phyloP scores from a whole-genome alignment of 1,140 invertebrate genomes.

The Chionoecetes opilio region DNA sequence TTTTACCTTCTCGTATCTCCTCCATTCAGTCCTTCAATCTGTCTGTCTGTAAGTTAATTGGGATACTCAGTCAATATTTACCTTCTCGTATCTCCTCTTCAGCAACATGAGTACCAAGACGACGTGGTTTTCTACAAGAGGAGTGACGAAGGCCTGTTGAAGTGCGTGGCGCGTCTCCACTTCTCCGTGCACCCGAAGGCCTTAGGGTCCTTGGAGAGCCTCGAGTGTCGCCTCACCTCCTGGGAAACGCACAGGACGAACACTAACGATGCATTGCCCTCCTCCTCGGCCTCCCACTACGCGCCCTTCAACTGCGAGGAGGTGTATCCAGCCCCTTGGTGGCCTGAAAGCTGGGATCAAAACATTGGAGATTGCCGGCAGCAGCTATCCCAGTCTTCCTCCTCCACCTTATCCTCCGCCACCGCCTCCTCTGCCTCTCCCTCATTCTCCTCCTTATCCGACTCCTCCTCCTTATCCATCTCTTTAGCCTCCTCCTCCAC shows the following conservation, averaged over 20 bases:
- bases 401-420: constrained; percentile 36
- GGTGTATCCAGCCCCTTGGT: constrained; percentile 66
- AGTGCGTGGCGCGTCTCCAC: constrained; percentile 65
- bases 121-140: constrained; percentile 67
- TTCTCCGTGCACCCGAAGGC: constrained; percentile 41
- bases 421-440: not conserved
- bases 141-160: constrained; percentile 12
- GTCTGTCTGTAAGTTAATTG: not conserved
- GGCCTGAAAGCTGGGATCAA: constrained; percentile 71
- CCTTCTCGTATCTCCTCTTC: not conserved
- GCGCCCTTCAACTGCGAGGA: constrained; percentile 49
- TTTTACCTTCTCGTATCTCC: too few species aligned
- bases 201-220: constrained; percentile 33
- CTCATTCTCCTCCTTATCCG: too few species aligned
- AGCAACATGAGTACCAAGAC: constrained; percentile 57
- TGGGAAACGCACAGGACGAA: not conserved
- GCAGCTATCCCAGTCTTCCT: constrained; percentile 31
- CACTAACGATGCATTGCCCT: not conserved
- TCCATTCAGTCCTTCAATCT: not conserved
- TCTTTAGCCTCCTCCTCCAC: too few species aligned
- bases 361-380: constrained; percentile 45
- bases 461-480: too few species aligned
- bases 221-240: constrained; percentile 42
- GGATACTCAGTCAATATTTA: not conserved
- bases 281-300: not conserved